Percentiles rank a stretch among this genome's conserved stretches.
Evolutionary conservation across 2,797 vertebrate genomes (phyloP).

Genomic region (Myotis daubentonii): DNA sequence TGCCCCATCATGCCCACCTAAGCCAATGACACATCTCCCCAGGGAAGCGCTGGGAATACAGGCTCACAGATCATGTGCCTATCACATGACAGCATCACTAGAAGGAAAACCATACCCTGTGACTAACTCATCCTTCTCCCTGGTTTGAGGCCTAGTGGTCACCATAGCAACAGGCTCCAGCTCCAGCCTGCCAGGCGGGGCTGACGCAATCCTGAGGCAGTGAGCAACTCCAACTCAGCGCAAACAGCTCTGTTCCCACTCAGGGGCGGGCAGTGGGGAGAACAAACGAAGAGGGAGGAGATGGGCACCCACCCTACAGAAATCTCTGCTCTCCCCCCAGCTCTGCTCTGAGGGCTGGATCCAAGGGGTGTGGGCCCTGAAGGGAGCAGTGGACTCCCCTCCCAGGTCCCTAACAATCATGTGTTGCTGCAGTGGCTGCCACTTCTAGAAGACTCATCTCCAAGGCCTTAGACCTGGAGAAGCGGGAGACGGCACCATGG

Average conservation of each 20-base stretch:
- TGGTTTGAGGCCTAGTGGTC: slow-evolving; percentile 72
- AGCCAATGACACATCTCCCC: neutral
- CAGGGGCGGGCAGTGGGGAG: neutral
- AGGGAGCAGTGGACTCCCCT: neutral
- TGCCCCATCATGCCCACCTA: neutral
- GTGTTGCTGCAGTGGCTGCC: neutral
- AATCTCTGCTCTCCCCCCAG: neutral
- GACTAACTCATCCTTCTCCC: slow-evolving; percentile 56
- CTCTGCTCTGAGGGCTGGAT: neutral
- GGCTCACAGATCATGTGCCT: neutral
- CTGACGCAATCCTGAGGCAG: slow-evolving; percentile 75
- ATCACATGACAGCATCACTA: neutral
- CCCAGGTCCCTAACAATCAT: neutral
- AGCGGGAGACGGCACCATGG: neutral
- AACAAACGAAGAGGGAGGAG: slow-evolving; percentile 12
- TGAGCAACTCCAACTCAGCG: neutral
- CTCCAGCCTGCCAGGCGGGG: slow-evolving; percentile 72
- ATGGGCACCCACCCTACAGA: neutral
- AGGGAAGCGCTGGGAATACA: neutral
- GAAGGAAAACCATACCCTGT: slow-evolving; percentile 54
- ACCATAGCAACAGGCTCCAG: slow-evolving; percentile 83
- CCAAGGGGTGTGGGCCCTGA: neutral
- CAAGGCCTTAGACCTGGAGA: neutral
- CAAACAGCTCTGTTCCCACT: slow-evolving; percentile 49
- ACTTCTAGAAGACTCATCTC: neutral